These are phyloP conservation scores for Pygocentrus nattereri DNA, from an alignment of 2,797 vertebrate genomes.

Conservation along the genomic window DNA sequence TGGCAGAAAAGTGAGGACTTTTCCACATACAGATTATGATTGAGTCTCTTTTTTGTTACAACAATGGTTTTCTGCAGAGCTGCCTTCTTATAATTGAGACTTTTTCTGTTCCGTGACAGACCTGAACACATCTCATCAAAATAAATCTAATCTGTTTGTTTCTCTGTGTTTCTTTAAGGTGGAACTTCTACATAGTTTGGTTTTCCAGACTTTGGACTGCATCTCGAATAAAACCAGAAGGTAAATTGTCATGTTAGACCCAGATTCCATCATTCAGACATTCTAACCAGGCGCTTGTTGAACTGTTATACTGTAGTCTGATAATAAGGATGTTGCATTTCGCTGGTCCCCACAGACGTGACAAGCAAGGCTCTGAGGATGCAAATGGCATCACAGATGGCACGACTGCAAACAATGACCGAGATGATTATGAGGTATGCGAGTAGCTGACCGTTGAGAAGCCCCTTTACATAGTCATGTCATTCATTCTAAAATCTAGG, in stretches of 20 bases:
- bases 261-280: background rate
- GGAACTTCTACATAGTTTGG: constrained; percentile 91
- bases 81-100: background rate
- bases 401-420: background rate
- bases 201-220: constrained; percentile 90
- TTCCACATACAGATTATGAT: background rate
- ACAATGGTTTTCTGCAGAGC: no score
- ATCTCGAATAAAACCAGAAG: constrained; percentile 88
- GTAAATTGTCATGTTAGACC: constrained; percentile 42
- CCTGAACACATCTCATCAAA: no score
- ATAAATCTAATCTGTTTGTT: background rate
- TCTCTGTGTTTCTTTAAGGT: constrained; percentile 77
- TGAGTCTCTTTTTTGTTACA: background rate
- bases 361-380: constrained; percentile 69
- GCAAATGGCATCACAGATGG: constrained; percentile 55
- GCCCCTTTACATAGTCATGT: background rate
- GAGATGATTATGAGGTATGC: constrained; percentile 52
- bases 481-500: background rate
- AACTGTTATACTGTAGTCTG: background rate
- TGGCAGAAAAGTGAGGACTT: constrained; percentile 88
- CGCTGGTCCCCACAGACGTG: constrained; percentile 65
- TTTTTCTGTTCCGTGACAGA: background rate
- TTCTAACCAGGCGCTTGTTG: background rate
- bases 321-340: background rate
- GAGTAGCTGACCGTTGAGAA: background rate